These are phyloP conservation scores for Calameuta filiformis DNA, from an alignment of 2,888 invertebrate genomes.

Conservation along the genomic window DNA sequence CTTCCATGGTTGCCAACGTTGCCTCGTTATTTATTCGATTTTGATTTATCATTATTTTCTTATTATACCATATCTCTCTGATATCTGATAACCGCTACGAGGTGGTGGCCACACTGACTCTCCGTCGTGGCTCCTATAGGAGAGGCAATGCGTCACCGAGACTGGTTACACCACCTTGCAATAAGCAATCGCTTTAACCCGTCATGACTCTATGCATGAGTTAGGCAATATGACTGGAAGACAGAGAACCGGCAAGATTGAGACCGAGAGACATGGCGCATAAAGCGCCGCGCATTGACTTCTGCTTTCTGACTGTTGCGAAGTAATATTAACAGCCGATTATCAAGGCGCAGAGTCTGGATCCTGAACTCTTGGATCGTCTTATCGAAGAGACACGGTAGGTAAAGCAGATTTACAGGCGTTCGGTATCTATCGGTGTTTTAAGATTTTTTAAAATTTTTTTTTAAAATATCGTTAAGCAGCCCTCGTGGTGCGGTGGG, in stretches of 20 bases:
- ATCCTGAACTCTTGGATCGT: neutral
- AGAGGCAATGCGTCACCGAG: conserved; percentile 40
- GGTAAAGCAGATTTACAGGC: no score
- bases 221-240: conserved; percentile 34
- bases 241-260: neutral
- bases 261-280: neutral
- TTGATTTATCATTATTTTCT: neutral
- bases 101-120: neutral
- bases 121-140: conserved; percentile 3
- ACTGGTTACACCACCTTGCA: conserved; percentile 44
- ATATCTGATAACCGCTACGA: neutral
- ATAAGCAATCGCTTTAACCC: conserved; percentile 50
- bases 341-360: neutral
- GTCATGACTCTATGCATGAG: conserved; percentile 59
- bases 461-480: neutral
- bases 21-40: neutral
- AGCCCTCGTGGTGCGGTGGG: neutral
- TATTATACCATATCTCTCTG: neutral
- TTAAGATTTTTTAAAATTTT: neutral
- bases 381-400: no score
- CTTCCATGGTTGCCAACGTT: neutral
- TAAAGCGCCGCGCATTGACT: conserved; percentile 8
- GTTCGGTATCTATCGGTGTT: neutral
- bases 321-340: neutral
- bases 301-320: conserved; percentile 6